phyloP scores from a whole-genome alignment of 2,797 vertebrate genomes.

The Phataginus tricuspis region DNA sequence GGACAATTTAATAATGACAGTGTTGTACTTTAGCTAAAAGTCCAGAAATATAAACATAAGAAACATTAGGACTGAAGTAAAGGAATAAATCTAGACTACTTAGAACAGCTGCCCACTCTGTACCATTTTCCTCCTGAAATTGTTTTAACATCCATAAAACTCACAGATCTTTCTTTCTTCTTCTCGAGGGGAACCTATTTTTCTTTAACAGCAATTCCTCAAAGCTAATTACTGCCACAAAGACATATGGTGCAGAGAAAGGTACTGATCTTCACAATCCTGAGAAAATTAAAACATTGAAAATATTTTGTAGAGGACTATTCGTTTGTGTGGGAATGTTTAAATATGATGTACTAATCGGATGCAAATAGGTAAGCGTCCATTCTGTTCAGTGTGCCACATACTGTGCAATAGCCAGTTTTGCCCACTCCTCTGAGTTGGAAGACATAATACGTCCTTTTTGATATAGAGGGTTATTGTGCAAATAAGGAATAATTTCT shows the following conservation, averaged over 20 bases:
- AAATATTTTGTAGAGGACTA: constrained; percentile 49
- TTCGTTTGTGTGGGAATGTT: constrained; percentile 44
- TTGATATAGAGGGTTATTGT: constrained; percentile 45
- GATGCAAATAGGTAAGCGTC: constrained; percentile 19
- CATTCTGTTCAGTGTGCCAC: constrained; percentile 4
- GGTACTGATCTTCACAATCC: constrained; percentile 50
- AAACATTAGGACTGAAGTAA: constrained; percentile 27
- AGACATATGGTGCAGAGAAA: constrained; percentile 53
- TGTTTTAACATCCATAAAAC: constrained; percentile 60
- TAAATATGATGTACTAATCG: constrained; percentile 22
- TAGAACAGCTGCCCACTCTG: neutral
- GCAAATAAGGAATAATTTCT: constrained; percentile 62
- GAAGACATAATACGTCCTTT: constrained; percentile 47
- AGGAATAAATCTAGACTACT: constrained; percentile 56
- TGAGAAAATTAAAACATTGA: constrained; percentile 53
- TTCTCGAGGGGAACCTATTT: constrained; percentile 69
- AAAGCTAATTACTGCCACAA: constrained; percentile 69
- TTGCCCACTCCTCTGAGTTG: constrained; percentile 11
- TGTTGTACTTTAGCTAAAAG: constrained; percentile 45
- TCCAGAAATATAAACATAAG: constrained; percentile 47
- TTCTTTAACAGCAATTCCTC: constrained; percentile 22
- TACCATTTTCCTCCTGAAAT: constrained; percentile 48
- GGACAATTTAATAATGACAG: constrained; percentile 42
- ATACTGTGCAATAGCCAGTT: constrained; percentile 44
- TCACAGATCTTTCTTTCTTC: constrained; percentile 38